Evolutionary conservation across 2,797 vertebrate genomes (phyloP).

Genomic region (Syngnathus acus): DNA sequence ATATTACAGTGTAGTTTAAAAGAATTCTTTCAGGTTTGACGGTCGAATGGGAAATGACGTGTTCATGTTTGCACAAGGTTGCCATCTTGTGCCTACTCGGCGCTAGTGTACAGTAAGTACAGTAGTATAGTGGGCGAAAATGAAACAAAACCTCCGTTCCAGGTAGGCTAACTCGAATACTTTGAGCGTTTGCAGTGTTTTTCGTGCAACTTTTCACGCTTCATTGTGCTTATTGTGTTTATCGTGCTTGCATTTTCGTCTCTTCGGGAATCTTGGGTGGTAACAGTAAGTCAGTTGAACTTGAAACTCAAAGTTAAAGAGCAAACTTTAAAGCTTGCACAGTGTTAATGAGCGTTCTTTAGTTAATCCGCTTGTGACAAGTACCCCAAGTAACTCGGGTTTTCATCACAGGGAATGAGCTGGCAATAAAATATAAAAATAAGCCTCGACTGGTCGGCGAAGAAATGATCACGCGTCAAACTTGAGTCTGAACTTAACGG

Average conservation of each 20-base stretch:
- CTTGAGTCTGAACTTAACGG: not conserved
- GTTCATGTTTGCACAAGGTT: constrained; percentile 6
- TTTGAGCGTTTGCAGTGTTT: not conserved
- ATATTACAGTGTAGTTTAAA: not conserved
- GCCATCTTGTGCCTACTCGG: constrained; percentile 3
- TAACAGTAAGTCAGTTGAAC: not conserved
- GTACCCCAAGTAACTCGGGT: not conserved
- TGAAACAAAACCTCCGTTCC: not conserved
- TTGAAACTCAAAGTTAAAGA: not conserved
- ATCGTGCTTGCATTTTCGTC: not conserved
- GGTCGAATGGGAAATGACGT: constrained; percentile 4
- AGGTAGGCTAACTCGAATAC: not conserved
- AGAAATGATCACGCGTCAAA: not conserved
- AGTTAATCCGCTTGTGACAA: not conserved
- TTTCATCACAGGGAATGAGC: not conserved
- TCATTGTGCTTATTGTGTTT: not conserved
- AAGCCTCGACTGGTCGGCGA: no score
- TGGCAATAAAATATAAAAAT: not conserved
- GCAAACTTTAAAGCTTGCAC: not conserved
- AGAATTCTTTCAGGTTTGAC: not conserved
- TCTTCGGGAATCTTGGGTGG: not conserved
- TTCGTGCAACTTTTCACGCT: not conserved
- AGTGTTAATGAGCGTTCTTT: not conserved
- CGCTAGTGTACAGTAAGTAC: not conserved
- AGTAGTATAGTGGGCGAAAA: not conserved